Evolutionary conservation across 23 tunicate species (phyloP).

Genomic region (Trididemnum nubilum): DNA sequence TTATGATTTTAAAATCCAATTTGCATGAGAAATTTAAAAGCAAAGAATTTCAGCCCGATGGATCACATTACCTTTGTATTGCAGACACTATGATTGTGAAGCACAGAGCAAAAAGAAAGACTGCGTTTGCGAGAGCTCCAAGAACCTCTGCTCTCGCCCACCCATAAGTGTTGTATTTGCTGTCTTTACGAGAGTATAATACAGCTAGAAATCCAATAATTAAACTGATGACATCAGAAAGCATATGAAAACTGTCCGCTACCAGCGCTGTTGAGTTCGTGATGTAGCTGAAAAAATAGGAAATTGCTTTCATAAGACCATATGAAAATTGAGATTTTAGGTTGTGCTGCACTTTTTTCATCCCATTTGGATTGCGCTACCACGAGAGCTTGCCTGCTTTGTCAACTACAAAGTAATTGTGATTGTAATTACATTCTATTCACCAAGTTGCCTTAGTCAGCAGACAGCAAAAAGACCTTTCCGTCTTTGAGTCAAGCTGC

Average conservation of each 20-base stretch:
- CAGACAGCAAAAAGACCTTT: no score
- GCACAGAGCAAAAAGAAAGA: constrained; percentile 66
- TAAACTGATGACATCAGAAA: constrained; percentile 74
- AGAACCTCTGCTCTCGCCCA: constrained; percentile 81
- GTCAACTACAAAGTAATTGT: no score
- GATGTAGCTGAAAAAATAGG: constrained; percentile 41
- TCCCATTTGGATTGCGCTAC: no score
- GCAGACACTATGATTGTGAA: constrained; percentile 68
- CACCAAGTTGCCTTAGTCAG: no score
- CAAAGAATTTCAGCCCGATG: no score
- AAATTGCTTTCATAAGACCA: constrained; percentile 1
- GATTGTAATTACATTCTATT: no score
- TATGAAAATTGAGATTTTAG: no score
- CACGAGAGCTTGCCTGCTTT: no score
- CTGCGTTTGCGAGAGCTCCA: constrained; percentile 79
- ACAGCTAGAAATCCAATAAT: constrained; percentile 63
- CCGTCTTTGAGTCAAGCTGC: no score
- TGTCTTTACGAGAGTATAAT: constrained; percentile 45
- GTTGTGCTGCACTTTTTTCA: no score
- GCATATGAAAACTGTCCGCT: constrained; percentile 88
- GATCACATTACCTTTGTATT: constrained; percentile 77
- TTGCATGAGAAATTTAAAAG: no score
- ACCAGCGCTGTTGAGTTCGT: constrained; percentile 77
- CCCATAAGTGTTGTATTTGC: constrained; percentile 69
- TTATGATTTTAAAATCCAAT: no score